Conservation (phyloP, 1,140 invertebrate species). For the Pseudomyrmex sp. region DNA sequence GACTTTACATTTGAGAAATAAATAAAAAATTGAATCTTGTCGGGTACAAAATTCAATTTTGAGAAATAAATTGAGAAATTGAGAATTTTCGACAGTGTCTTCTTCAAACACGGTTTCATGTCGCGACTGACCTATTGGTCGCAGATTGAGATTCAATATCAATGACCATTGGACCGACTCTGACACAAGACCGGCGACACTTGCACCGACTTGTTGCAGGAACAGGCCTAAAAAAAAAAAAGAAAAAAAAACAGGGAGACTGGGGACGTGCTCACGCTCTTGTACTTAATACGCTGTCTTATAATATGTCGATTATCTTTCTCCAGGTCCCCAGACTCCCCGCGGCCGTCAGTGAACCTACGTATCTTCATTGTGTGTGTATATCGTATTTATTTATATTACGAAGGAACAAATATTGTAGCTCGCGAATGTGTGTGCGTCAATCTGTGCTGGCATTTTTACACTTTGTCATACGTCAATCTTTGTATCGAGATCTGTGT, state of each 20-base stretch:
- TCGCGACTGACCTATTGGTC: too few relatives aligned
- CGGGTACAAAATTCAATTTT: too few relatives aligned
- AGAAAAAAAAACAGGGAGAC: conserved; percentile 37
- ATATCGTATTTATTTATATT: conserved; percentile 81
- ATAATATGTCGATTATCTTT: conserved; percentile 62
- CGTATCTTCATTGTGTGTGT: conserved; percentile 70
- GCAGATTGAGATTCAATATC: too few relatives aligned
- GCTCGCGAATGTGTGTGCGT: conserved; percentile 68
- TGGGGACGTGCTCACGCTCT: conserved; percentile 71
- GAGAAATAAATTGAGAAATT: too few relatives aligned
- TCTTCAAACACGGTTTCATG: too few relatives aligned
- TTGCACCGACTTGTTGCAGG: too few relatives aligned
- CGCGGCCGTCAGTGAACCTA: conserved; percentile 41
- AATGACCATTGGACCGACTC: too few relatives aligned
- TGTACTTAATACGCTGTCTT: conserved; percentile 74
- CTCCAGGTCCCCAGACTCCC: conserved; percentile 61
- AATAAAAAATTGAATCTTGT: too few relatives aligned
- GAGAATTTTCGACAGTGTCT: too few relatives aligned
- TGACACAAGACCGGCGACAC: too few relatives aligned
- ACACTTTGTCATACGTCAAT: conserved; percentile 14
- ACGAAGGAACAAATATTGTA: conserved; percentile 63
- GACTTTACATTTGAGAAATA: too few relatives aligned
- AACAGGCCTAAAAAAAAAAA: not conserved
- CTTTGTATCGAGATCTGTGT: conserved; percentile 28
- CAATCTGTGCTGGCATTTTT: conserved; percentile 69